Base-by-base conservation (phyloP, 2,888 invertebrate species). In the Temnothorax rugatulus region DNA sequence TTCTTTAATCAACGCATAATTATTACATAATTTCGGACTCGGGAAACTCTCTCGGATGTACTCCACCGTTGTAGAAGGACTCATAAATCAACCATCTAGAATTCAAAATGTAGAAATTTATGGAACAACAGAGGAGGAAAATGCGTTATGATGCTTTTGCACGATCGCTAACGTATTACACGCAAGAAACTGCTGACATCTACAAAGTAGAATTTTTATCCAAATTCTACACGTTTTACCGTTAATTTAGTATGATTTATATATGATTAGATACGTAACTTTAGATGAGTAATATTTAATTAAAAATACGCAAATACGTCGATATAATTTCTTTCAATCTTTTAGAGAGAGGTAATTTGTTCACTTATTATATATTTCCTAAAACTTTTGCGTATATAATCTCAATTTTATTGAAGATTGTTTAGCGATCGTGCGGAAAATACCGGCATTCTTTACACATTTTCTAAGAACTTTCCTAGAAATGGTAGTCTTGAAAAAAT, bases 1-100 rank as follows among this genome's bases (percentile, higher is more conserved):
- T 79, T 79, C 71, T 79, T 79, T 79, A 71, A 79, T 79, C 71
- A 79, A 79, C 71, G 71, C 34, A 38, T 59, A 79, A 79, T 79
- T 79, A 59, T 79, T 71, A 59, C 47, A 71, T 79, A 71, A 79
- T 79, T 71, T 71, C 34, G 47, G 59, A 69, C 21, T 34, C 29
- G 69, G 21, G 57, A 47, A 69, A 79, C 34, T 69, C 69, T 57
- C 69, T 29, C 68, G 44, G 38, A 79, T 59, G 44, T 54, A 47
- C 69, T 69, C 4, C 69, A 4, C n/a, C 21, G 75, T 71, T 79
- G 71, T 57, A 79, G 71, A 47, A 71, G 71, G 41, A 59, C 13
- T 21, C 79, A 71, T 71, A 71, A 79, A 71, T 79, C 71, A 71
- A 47, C 79, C 69, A 57, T 11, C 47, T 21, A 44, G 47, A 79